phyloP scores from a whole-genome alignment of 2,797 vertebrate species.

The Spatula clypeata region DNA sequence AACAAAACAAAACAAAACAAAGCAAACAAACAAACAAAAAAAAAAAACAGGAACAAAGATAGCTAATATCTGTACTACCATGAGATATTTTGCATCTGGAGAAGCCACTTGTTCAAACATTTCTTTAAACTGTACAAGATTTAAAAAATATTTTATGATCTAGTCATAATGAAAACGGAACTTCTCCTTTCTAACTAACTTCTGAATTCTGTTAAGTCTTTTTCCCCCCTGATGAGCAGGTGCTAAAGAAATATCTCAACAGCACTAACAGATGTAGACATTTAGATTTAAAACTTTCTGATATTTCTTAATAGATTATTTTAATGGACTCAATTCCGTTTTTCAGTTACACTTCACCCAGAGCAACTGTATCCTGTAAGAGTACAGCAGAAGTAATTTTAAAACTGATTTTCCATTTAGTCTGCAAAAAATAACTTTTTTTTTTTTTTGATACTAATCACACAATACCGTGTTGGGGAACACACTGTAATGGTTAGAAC shows the following conservation, averaged over 20 bases:
- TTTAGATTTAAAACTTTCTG: not conserved
- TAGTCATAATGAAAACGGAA: not conserved
- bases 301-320: not conserved
- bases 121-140: not conserved
- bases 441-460: not conserved
- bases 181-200: not conserved
- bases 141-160: not conserved
- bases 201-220: not conserved
- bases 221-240: accelerated
- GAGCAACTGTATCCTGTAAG: not conserved
- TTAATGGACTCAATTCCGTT: not conserved
- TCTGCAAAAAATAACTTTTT: not conserved
- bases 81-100: not conserved
- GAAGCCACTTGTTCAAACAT: not conserved
- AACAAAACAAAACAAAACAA: not conserved
- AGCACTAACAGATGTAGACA: not conserved
- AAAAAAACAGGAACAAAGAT: not conserved
- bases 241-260: not conserved
- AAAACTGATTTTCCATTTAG: not conserved
- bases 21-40: no score
- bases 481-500: not conserved
- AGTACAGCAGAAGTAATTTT: not conserved
- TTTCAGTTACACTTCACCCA: not conserved
- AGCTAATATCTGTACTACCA: conserved; percentile 10
- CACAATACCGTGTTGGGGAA: not conserved